These are phyloP conservation scores for Archocentrus centrarchus DNA, from an alignment of 2,113 vertebrate species.

Conservation along the genomic window DNA sequence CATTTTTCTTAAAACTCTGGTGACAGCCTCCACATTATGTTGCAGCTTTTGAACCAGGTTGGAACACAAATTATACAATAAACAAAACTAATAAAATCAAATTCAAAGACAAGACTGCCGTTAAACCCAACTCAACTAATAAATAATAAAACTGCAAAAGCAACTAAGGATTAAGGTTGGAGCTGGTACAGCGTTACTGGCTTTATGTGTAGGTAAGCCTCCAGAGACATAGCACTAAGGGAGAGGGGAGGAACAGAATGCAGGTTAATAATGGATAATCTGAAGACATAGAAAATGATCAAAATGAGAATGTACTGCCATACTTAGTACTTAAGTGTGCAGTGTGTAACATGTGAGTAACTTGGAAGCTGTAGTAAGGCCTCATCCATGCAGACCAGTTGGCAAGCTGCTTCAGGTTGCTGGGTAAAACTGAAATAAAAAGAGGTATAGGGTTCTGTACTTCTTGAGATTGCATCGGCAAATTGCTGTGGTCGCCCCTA, in stretches of 20 bases:
- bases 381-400: not conserved
- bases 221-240: not conserved
- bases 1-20: too few relatives aligned
- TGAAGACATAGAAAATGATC: not conserved
- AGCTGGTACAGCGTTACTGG: rapidly evolving
- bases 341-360: not conserved
- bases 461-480: not conserved
- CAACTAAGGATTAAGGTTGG: not conserved
- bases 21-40: too few relatives aligned
- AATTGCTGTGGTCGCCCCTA: not conserved
- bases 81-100: not conserved
- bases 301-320: not conserved
- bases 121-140: not conserved
- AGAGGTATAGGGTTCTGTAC: not conserved
- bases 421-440: not conserved
- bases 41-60: too few relatives aligned
- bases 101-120: not conserved
- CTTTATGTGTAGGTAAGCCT: not conserved
- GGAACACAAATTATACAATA: not conserved
- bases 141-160: not conserved
- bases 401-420: too few relatives aligned
- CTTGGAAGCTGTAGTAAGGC: not conserved
- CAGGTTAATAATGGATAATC: not conserved
- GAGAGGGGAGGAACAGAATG: not conserved
- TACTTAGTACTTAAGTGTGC: not conserved